Percentiles rank a stretch among this genome's conserved stretches.
These are phyloP conservation scores for Atherix ibis DNA, from an alignment of 2,888 invertebrate species.

Conservation along the genomic window DNA sequence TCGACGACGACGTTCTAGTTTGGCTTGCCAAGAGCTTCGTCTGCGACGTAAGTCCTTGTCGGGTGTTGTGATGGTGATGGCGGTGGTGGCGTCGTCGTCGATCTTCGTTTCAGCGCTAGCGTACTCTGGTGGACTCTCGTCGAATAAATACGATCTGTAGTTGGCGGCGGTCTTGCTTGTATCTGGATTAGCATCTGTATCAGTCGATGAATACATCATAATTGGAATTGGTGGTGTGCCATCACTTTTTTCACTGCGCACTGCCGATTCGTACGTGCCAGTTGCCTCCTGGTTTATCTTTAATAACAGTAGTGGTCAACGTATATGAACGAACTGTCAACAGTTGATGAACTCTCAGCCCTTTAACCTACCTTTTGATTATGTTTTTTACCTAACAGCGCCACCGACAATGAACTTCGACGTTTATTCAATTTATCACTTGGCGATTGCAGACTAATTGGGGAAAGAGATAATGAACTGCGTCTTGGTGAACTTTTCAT, in stretches of 20 bases:
- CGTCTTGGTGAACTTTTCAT: slow-evolving; percentile 28
- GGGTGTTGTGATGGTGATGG: no score
- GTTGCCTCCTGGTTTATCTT: slow-evolving; percentile 15
- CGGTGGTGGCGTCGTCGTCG: no score
- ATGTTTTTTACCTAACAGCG: slow-evolving; percentile 27
- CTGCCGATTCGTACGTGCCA: slow-evolving; percentile 26
- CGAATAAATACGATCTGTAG: no score
- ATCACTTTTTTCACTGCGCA: slow-evolving; percentile 30
- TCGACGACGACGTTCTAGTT: slow-evolving; percentile 29
- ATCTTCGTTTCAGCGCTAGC: no score
- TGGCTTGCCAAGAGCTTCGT: slow-evolving; percentile 30
- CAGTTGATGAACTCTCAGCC: no score
- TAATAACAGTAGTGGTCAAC: slow-evolving; percentile 4
- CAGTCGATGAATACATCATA: no score
- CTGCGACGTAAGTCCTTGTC: slow-evolving; percentile 26
- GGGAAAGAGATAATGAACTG: slow-evolving; percentile 29
- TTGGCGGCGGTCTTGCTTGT: slow-evolving; percentile 3
- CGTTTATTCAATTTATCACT: slow-evolving; percentile 26
- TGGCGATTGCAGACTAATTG: slow-evolving; percentile 23
- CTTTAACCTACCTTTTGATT: slow-evolving; percentile 26
- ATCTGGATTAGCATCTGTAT: not conserved
- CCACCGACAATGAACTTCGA: slow-evolving; percentile 32
- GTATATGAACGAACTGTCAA: not conserved
- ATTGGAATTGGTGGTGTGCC: slow-evolving; percentile 21
- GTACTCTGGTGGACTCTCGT: no score